A percentile compares a stretch with the other conserved stretches of the same genome.
These are phyloP conservation scores for Laterallus jamaicensis DNA, from an alignment of 2,113 vertebrate genomes.

Conservation along the genomic window DNA sequence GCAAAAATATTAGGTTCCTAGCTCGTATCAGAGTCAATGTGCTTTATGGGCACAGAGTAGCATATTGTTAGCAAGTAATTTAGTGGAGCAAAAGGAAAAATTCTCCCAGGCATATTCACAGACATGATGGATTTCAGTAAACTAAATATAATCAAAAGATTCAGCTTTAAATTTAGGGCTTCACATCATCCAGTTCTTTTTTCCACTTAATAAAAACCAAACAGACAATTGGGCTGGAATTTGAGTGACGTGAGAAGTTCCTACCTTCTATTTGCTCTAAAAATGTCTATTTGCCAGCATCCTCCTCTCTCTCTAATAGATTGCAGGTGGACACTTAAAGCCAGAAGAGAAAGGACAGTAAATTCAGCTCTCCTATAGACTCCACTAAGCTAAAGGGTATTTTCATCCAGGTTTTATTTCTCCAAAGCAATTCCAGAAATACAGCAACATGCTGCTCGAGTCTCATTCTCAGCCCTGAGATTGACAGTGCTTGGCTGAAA, in stretches of 20 bases:
- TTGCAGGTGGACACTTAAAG: neutral
- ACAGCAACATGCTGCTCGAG: neutral
- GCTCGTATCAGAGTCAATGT: neutral
- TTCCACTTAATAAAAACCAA: neutral
- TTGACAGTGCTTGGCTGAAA: neutral
- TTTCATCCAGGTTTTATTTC: neutral
- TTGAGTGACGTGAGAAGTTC: neutral
- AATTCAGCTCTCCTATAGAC: neutral
- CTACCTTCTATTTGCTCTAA: neutral
- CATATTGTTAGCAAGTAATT: neutral
- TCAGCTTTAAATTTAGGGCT: neutral
- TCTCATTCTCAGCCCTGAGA: neutral
- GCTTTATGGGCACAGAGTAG: neutral
- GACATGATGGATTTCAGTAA: conserved; percentile 5
- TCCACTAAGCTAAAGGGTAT: neutral
- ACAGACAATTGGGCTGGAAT: neutral
- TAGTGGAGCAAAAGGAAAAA: conserved; percentile 1
- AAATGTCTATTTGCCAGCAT: neutral
- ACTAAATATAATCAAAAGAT: neutral
- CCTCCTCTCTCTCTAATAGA: neutral
- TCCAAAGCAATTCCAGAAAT: neutral
- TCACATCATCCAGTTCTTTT: neutral
- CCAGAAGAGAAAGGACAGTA: neutral
- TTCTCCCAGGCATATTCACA: neutral
- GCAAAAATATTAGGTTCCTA: neutral